Conservation (phyloP, 2,797 vertebrate genomes). For the Channa striata region DNA sequence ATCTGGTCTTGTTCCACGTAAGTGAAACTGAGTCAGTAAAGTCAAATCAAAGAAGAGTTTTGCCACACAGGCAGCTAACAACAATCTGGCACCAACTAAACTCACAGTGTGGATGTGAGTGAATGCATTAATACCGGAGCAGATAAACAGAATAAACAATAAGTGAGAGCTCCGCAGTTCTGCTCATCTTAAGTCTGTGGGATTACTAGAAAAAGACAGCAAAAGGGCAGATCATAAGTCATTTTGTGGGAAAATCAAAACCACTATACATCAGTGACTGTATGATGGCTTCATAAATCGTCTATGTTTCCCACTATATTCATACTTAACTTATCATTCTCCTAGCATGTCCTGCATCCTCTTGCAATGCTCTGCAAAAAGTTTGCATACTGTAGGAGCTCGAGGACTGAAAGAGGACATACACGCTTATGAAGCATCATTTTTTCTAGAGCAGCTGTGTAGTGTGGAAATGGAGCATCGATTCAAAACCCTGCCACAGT, state of each 20-base stretch:
- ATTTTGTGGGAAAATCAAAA: slow-evolving; percentile 8
- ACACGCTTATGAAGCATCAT: slow-evolving; percentile 41
- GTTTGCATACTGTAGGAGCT: slow-evolving; percentile 44
- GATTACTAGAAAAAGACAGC: neutral
- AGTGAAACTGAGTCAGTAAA: neutral
- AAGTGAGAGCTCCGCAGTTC: neutral
- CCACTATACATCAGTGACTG: slow-evolving; percentile 1
- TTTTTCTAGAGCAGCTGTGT: slow-evolving; percentile 33
- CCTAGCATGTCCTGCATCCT: neutral
- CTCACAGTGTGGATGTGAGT: neutral
- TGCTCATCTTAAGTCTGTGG: neutral
- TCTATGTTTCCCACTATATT: slow-evolving; percentile 2
- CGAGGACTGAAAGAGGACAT: slow-evolving; percentile 36
- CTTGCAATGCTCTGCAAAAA: neutral
- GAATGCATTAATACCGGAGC: neutral
- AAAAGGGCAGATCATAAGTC: neutral
- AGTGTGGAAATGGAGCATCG: slow-evolving; percentile 14
- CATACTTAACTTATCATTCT: neutral
- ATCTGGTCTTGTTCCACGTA: neutral
- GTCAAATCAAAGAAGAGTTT: neutral
- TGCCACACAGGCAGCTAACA: neutral
- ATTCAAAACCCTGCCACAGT: slow-evolving; percentile 18
- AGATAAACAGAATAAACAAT: slow-evolving; percentile 5
- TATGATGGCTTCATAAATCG: slow-evolving; percentile 4
- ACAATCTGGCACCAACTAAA: neutral